These are phyloP conservation scores for Athalia cordata DNA, from an alignment of 2,888 invertebrate genomes.

Conservation along the genomic window DNA sequence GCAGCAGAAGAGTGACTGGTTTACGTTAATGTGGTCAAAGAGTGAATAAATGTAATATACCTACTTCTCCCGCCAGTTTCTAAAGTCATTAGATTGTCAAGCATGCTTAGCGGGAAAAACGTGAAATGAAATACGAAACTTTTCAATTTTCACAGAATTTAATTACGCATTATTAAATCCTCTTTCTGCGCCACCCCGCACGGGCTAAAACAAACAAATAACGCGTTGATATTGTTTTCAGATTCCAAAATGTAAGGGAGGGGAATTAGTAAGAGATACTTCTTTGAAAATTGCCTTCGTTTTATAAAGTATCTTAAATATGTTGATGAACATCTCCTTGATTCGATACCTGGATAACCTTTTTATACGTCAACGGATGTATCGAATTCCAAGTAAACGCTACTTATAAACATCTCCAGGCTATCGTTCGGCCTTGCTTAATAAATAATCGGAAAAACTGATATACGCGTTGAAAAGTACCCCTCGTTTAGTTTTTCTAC, in stretches of 20 bases:
- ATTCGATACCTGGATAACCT: constrained; percentile 67
- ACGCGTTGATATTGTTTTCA: constrained; percentile 8
- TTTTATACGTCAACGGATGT: constrained; percentile 56
- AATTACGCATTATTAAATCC: constrained; percentile 14
- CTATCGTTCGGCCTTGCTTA: constrained; percentile 1
- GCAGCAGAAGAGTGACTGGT: too few relatives aligned
- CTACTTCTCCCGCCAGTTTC: too few relatives aligned
- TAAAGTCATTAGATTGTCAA: not conserved
- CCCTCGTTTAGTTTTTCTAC: too few relatives aligned
- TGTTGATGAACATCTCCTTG: constrained; percentile 65
- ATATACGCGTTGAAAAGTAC: too few relatives aligned
- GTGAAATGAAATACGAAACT: constrained; percentile 1
- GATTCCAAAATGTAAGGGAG: not conserved
- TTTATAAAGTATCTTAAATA: not conserved
- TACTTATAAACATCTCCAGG: not conserved
- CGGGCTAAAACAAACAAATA: constrained; percentile 10
- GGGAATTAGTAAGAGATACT: not conserved
- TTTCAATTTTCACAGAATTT: constrained; percentile 16
- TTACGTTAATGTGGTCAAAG: too few relatives aligned
- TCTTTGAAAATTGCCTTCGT: not conserved
- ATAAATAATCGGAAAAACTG: too few relatives aligned
- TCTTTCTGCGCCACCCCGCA: not conserved
- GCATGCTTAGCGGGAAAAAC: not conserved
- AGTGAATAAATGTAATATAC: too few relatives aligned
- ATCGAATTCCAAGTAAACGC: constrained; percentile 4